Percentiles rank a stretch among this genome's conserved stretches.
Evolutionary conservation across 2,113 vertebrate genomes (phyloP).

Genomic region (Isurus oxyrinchus): DNA sequence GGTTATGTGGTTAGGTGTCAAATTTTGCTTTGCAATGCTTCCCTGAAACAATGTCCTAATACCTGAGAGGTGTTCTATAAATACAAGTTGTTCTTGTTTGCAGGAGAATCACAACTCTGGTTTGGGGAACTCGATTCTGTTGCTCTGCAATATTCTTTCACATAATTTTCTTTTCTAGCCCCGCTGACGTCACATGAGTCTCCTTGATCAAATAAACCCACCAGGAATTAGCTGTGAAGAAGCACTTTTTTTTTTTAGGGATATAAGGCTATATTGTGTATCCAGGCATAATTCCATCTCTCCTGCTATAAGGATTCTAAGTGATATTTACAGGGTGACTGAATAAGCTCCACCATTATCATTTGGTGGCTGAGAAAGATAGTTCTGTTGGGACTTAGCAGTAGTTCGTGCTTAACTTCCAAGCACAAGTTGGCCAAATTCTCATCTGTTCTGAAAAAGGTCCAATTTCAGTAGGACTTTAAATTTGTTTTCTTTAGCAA

Average conservation of each 20-base stretch:
- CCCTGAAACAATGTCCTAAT: too few relatives aligned
- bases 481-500: neutral
- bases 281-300: neutral
- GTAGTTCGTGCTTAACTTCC: neutral
- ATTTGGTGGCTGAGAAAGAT: neutral
- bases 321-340: neutral
- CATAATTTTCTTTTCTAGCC: neutral
- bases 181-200: neutral
- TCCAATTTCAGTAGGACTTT: neutral
- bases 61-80: too few relatives aligned
- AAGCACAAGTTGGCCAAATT: neutral
- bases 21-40: too few relatives aligned
- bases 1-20: too few relatives aligned
- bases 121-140: neutral
- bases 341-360: neutral
- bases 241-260: neutral
- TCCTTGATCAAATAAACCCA: neutral
- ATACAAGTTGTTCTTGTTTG: too few relatives aligned
- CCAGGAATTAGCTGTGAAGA: neutral
- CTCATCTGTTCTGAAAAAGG: neutral
- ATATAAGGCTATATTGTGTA: neutral
- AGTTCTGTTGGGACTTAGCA: neutral
- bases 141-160: neutral
- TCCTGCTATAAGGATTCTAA: neutral
- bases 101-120: neutral